phyloP scores from a whole-genome alignment of 2,888 invertebrate genomes.

The Falcaria lacertinaria region DNA sequence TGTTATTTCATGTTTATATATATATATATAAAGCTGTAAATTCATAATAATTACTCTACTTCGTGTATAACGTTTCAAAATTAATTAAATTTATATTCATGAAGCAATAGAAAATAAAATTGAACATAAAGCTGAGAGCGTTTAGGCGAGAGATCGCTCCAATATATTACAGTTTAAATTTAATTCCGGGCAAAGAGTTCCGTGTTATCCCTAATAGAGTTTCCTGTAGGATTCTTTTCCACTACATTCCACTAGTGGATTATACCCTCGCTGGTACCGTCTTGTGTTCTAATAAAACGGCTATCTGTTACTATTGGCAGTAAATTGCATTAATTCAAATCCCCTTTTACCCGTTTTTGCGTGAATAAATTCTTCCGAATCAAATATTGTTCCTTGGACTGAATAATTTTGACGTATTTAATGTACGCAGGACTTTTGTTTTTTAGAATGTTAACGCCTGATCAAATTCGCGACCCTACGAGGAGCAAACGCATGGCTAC shows the following conservation, averaged over 20 bases:
- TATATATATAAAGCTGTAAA: too few relatives aligned
- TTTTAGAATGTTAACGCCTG: too few relatives aligned
- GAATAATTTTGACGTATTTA: not conserved
- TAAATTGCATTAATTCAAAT: not conserved
- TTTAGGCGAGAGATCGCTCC: slow-evolving; percentile 18
- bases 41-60: not conserved
- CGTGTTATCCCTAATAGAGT: slow-evolving; percentile 41
- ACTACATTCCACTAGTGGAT: slow-evolving; percentile 30
- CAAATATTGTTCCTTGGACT: not conserved
- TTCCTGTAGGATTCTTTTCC: slow-evolving; percentile 48
- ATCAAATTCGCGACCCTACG: too few relatives aligned
- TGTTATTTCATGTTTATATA: too few relatives aligned
- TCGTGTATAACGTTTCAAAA: not conserved
- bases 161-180: slow-evolving; percentile 54
- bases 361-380: not conserved
- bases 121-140: not conserved
- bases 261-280: slow-evolving; percentile 10
- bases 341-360: slow-evolving; percentile 11
- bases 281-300: slow-evolving; percentile 13
- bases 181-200: slow-evolving; percentile 45
- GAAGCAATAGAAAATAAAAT: not conserved
- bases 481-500: too few relatives aligned
- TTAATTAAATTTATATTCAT: not conserved
- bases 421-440: too few relatives aligned
- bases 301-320: slow-evolving; percentile 8